Conservation (phyloP, 2,797 vertebrate genomes). For the Poeciliopsis gracilis region DNA sequence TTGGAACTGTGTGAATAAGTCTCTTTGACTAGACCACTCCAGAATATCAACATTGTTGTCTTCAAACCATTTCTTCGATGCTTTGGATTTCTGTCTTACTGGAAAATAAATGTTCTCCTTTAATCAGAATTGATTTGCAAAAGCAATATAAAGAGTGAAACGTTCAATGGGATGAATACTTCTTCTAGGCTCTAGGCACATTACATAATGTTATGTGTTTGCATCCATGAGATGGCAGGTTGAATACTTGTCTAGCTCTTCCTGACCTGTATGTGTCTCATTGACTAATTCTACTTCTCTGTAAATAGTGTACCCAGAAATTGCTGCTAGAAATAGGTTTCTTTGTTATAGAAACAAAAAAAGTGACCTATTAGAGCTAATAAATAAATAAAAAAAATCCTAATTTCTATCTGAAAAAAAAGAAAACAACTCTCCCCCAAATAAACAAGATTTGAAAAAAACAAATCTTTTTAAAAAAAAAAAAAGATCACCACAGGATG, state of each 20-base stretch:
- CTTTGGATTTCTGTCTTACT: too few relatives aligned
- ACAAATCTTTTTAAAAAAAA: too few relatives aligned
- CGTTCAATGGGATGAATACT: neutral
- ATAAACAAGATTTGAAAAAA: neutral
- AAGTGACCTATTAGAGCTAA: slow-evolving; percentile 13
- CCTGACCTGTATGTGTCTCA: neutral
- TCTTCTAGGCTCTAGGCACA: neutral
- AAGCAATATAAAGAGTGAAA: neutral
- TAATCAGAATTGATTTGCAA: neutral
- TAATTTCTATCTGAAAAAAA: slow-evolving; percentile 15
- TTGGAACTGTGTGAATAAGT: too few relatives aligned
- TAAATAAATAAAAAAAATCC: neutral
- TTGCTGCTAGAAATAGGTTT: neutral
- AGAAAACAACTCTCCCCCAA: neutral
- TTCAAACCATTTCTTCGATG: too few relatives aligned
- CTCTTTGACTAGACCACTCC: neutral
- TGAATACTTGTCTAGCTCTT: neutral
- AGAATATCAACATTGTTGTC: neutral
- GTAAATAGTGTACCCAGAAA: neutral
- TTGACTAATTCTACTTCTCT: neutral
- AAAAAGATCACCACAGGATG: too few relatives aligned
- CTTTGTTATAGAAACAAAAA: slow-evolving; percentile 1
- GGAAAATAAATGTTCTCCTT: neutral
- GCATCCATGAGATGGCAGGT: neutral
- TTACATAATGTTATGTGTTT: slow-evolving; percentile 8